These are phyloP conservation scores for Trochalopteron elliotii DNA, from an alignment of 2,113 vertebrate genomes.

Conservation along the genomic window DNA sequence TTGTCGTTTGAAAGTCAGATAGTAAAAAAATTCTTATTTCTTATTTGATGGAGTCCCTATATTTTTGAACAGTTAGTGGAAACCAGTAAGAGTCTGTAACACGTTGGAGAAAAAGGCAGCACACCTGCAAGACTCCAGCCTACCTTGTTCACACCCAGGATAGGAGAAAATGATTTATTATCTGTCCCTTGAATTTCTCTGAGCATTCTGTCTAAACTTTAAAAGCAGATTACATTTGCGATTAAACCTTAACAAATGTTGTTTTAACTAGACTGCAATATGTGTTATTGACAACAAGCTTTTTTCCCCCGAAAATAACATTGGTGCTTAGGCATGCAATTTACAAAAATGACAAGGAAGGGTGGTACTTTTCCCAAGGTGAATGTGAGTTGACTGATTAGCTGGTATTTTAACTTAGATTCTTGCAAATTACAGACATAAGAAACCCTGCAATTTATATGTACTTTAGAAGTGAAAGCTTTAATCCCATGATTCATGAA, in stretches of 20 bases:
- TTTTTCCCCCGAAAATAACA: conserved; percentile 73
- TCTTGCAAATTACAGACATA: conserved; percentile 84
- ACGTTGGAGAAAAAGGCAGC: not conserved
- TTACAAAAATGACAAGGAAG: conserved; percentile 82
- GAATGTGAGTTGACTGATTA: conserved; percentile 83
- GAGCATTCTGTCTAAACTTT: conserved; percentile 78
- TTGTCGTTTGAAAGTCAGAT: not conserved
- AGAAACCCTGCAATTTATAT: conserved; percentile 84
- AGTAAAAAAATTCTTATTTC: not conserved
- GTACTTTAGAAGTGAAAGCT: conserved; percentile 82
- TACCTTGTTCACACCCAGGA: conserved; percentile 68
- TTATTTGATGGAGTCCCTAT: not conserved
- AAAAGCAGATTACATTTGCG: conserved; percentile 76
- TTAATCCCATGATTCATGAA: conserved; percentile 84
- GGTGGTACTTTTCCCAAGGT: conserved; percentile 80
- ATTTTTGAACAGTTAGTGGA: not conserved
- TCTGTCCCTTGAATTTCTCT: conserved; percentile 76
- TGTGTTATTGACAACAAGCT: conserved; percentile 80
- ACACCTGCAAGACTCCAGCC: conserved; percentile 47
- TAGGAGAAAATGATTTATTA: conserved; percentile 73
- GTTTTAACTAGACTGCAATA: conserved; percentile 81
- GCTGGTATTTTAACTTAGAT: conserved; percentile 82
- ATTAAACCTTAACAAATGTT: conserved; percentile 84
- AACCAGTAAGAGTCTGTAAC: not conserved
- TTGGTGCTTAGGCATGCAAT: conserved; percentile 79